Conservation (phyloP, 2,113 vertebrate species). For the Brachyistius frenatus region DNA sequence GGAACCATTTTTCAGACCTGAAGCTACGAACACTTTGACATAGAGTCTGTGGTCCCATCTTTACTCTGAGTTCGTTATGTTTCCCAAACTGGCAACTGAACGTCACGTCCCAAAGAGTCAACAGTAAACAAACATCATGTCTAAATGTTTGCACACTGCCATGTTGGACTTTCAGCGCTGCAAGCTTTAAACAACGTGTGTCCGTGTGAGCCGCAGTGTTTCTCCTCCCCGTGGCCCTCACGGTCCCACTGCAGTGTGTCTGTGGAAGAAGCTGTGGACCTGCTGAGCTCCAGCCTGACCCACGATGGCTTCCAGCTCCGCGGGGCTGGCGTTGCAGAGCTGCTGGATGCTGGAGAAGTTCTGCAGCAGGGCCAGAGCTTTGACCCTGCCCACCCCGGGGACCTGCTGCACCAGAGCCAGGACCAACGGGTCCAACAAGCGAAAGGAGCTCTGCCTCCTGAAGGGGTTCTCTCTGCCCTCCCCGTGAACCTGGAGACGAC, state of each 20-base stretch:
- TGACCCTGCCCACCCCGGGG: constrained; percentile 90
- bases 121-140: too few relatives aligned
- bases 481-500: constrained; percentile 84
- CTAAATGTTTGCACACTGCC: too few relatives aligned
- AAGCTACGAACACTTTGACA: too few relatives aligned
- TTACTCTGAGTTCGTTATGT: too few relatives aligned
- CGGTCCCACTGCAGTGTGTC: neutral
- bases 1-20: too few relatives aligned
- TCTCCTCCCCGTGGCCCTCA: neutral
- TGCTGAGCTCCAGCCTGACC: constrained; percentile 85
- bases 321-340: constrained; percentile 81
- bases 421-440: constrained; percentile 79
- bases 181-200: too few relatives aligned
- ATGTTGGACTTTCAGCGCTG: too few relatives aligned
- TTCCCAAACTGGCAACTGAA: too few relatives aligned
- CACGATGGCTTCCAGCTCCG: constrained; percentile 85
- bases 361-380: constrained; percentile 88
- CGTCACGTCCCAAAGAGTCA: too few relatives aligned
- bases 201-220: too few relatives aligned
- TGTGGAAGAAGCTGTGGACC: constrained; percentile 86
- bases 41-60: too few relatives aligned
- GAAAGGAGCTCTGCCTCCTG: constrained; percentile 60
- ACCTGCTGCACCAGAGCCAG: constrained; percentile 86
- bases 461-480: constrained; percentile 89
- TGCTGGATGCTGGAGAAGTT: constrained; percentile 86